Evolutionary conservation across 2,113 vertebrate species (phyloP).

Genomic region (Glaucomys volans): DNA sequence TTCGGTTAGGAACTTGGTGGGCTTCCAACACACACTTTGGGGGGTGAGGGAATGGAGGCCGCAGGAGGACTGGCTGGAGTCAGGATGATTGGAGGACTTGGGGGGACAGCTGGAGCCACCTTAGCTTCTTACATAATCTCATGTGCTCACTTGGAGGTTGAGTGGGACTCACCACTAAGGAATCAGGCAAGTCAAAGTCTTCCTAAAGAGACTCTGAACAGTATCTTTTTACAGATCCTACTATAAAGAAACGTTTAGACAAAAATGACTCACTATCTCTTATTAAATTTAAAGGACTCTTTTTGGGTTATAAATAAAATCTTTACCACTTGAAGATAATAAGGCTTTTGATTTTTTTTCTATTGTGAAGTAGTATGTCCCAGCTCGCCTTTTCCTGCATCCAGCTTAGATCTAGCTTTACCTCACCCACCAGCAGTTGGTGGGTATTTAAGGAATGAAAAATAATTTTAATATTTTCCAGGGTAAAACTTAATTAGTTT

Average conservation of each 20-base stretch:
- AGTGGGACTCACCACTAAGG: background rate
- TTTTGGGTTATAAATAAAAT: conserved; percentile 69
- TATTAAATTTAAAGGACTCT: conserved; percentile 64
- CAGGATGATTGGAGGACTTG: background rate
- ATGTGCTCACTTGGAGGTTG: background rate
- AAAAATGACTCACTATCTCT: conserved; percentile 68
- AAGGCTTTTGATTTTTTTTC: conserved; percentile 48
- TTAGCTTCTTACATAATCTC: background rate
- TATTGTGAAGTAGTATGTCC: conserved; percentile 5
- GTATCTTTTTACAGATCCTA: conserved; percentile 34
- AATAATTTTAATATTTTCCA: conserved; percentile 79
- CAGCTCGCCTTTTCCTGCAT: conserved; percentile 31
- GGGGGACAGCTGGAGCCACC: background rate
- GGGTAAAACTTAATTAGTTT: conserved; percentile 72
- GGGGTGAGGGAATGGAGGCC: background rate
- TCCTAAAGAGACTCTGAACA: conserved; percentile 54
- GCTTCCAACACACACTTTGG: background rate
- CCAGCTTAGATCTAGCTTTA: background rate
- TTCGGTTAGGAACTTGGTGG: background rate
- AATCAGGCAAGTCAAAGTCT: background rate
- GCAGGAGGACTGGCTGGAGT: background rate
- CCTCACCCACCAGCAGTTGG: conserved; percentile 19
- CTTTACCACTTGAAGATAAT: conserved; percentile 47
- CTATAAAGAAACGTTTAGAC: conserved; percentile 51
- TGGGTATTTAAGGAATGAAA: conserved; percentile 71